Conservation (phyloP, 2,888 invertebrate species). For the Drosophila fulvimacula region DNA sequence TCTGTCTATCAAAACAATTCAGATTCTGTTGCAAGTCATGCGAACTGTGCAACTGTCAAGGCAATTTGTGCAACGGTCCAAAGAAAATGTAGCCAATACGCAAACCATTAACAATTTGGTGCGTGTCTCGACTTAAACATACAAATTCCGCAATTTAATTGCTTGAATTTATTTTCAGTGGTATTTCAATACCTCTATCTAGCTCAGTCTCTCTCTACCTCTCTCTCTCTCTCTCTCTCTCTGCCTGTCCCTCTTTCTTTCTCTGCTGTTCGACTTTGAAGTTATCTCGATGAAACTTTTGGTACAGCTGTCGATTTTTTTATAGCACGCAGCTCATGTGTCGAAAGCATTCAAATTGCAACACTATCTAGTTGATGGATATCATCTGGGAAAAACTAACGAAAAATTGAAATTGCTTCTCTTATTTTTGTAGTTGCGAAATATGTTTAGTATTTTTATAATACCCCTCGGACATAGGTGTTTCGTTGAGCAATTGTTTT, state of each 20-base stretch:
- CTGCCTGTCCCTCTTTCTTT: background rate
- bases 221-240: background rate
- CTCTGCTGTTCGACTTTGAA: slow-evolving; percentile 3
- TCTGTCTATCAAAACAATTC: slow-evolving; percentile 47
- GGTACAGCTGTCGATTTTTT: slow-evolving; percentile 5
- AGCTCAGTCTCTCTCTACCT: background rate
- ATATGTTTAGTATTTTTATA: too few relatives aligned
- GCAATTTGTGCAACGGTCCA: slow-evolving; percentile 54
- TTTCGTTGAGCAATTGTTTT: background rate
- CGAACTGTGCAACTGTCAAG: slow-evolving; percentile 48
- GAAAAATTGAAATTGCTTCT: background rate
- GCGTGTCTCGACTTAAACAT: slow-evolving; percentile 44
- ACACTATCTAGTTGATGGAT: slow-evolving; percentile 1
- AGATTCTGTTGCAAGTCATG: slow-evolving; percentile 38
- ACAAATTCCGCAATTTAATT: slow-evolving; percentile 34
- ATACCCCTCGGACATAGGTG: background rate
- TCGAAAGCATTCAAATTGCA: slow-evolving; percentile 14
- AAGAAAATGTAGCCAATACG: slow-evolving; percentile 17
- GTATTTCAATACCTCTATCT: slow-evolving; percentile 11
- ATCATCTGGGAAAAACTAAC: slow-evolving; percentile 9
- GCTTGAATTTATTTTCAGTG: slow-evolving; percentile 23
- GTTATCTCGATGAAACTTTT: slow-evolving; percentile 22
- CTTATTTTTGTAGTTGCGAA: too few relatives aligned
- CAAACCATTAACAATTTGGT: slow-evolving; percentile 13
- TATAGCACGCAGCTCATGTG: slow-evolving; percentile 7